phyloP scores from a whole-genome alignment of 2,113 vertebrate species.

The Silurus glanis region DNA sequence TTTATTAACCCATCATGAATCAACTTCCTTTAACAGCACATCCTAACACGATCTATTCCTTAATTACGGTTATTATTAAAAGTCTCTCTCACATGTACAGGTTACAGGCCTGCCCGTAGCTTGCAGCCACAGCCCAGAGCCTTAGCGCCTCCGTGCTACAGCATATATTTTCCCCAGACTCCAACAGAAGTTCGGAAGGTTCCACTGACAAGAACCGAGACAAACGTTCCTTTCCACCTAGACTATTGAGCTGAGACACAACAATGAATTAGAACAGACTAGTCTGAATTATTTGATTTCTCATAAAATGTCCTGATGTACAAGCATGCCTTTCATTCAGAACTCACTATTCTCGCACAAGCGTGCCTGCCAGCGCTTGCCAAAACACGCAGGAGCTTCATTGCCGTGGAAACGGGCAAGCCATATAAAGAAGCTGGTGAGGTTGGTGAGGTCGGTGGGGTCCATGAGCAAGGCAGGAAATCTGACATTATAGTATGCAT shows the following conservation, averaged over 20 bases:
- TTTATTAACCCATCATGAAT: background rate
- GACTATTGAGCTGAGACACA: slow-evolving; percentile 73
- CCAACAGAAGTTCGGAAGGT: slow-evolving; percentile 80
- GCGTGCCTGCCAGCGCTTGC: slow-evolving; percentile 83
- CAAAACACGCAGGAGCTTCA: slow-evolving; percentile 92
- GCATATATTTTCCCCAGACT: slow-evolving; percentile 74
- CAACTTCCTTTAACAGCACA: background rate
- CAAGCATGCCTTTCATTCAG: background rate
- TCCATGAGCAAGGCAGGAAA: slow-evolving; percentile 88
- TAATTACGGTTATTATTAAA: background rate
- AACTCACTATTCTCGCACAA: slow-evolving; percentile 88
- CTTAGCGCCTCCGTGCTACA: slow-evolving; percentile 83
- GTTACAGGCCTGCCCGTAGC: slow-evolving; percentile 85
- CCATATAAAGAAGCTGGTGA: slow-evolving; percentile 73
- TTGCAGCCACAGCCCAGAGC: slow-evolving; percentile 85
- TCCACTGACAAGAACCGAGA: slow-evolving; percentile 81
- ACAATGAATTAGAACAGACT: background rate
- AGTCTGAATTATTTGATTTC: background rate
- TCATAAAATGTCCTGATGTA: background rate
- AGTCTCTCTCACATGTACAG: slow-evolving; percentile 80
- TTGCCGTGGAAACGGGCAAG: slow-evolving; percentile 78
- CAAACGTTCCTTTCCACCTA: slow-evolving; percentile 79
- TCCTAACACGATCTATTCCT: background rate
- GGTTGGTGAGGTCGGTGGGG: slow-evolving; percentile 55
- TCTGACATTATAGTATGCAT: slow-evolving; percentile 84